These are phyloP conservation scores for Drosophila sturtevanti DNA, from an alignment of 1,140 invertebrate genomes.

Conservation along the genomic window DNA sequence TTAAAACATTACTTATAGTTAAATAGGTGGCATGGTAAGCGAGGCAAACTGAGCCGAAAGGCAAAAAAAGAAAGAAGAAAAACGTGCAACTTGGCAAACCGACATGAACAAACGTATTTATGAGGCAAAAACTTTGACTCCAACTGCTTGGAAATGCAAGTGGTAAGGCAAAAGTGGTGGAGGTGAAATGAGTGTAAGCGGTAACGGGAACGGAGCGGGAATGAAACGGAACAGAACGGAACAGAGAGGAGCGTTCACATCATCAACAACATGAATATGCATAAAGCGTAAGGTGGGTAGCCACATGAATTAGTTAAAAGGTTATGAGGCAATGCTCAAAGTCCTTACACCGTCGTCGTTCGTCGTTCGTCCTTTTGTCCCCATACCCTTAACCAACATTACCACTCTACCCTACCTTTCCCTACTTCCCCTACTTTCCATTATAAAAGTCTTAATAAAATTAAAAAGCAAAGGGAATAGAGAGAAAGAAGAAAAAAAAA, in stretches of 20 bases:
- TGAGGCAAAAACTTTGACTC: slow-evolving; percentile 19
- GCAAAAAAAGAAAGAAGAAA: not conserved
- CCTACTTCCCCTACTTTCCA: slow-evolving; percentile 22
- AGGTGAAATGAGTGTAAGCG: not conserved
- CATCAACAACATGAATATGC: slow-evolving; percentile 61
- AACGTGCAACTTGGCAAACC: slow-evolving; percentile 25
- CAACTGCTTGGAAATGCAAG: not conserved
- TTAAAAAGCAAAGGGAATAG: slow-evolving; percentile 11
- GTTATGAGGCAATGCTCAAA: slow-evolving; percentile 41
- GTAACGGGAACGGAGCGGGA: not conserved
- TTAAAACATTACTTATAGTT: not conserved
- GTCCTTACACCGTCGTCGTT: slow-evolving; percentile 2
- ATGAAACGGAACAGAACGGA: not conserved
- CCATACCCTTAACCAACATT: too few species aligned
- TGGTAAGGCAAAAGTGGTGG: not conserved
- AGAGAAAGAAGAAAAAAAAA: not conserved
- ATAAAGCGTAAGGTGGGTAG: slow-evolving; percentile 59
- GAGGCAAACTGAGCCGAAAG: not conserved
- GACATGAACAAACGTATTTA: slow-evolving; percentile 52
- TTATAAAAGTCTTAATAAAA: slow-evolving; percentile 18
- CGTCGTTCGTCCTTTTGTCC: not conserved
- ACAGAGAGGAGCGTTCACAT: slow-evolving; percentile 6
- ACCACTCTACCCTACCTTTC: too few species aligned
- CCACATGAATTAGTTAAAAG: slow-evolving; percentile 71
- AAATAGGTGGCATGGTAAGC: not conserved